Conservation (phyloP, 2,113 vertebrate genomes). For the Gymnobelideus leadbeateri region DNA sequence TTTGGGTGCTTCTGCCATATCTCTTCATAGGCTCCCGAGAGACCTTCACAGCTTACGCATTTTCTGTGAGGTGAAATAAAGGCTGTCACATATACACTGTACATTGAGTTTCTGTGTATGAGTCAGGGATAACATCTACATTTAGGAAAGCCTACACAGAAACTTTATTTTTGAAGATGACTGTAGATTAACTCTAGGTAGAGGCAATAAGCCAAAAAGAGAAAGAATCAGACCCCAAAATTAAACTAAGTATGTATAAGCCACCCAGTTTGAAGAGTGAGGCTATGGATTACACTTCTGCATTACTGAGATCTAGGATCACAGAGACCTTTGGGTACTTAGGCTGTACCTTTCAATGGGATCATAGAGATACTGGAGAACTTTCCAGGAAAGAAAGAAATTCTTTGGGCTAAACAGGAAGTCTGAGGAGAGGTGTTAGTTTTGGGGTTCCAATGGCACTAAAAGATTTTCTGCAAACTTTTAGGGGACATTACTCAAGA, state of each 20-base stretch:
- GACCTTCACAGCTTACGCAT: background rate
- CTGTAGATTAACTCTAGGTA: background rate
- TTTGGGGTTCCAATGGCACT: background rate
- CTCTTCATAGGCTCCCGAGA: background rate
- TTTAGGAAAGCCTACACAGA: background rate
- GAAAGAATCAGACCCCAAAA: background rate
- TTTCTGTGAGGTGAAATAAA: background rate
- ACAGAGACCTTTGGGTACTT: background rate
- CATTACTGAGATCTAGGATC: background rate
- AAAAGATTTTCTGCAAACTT: background rate
- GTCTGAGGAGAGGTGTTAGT: background rate
- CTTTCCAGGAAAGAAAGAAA: background rate
- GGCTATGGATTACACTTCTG: background rate
- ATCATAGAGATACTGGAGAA: background rate
- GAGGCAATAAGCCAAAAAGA: background rate
- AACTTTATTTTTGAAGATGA: background rate
- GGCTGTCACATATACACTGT: background rate
- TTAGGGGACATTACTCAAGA: background rate
- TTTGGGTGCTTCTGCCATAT: background rate
- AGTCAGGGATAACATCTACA: background rate
- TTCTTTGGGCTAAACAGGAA: background rate
- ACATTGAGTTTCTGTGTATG: background rate
- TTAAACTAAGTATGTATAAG: background rate
- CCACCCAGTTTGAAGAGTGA: background rate
- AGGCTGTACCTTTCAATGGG: background rate